Evolutionary conservation across 2,113 vertebrate genomes (phyloP).

Genomic region (Ageneiosus marmoratus): DNA sequence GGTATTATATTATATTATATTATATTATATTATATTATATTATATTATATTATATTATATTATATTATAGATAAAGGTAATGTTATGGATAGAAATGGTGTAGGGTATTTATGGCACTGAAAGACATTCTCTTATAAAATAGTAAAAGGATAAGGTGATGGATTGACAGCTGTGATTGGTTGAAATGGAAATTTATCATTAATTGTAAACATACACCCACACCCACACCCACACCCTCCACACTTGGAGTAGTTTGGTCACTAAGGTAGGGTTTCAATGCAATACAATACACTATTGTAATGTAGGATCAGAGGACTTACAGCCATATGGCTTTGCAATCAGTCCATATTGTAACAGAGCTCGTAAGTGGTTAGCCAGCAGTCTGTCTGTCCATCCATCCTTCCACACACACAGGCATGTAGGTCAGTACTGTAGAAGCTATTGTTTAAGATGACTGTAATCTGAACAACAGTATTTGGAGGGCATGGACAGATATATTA

Average conservation of each 20-base stretch:
- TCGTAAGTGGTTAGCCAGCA: conserved; percentile 57
- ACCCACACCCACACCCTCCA: conserved; percentile 18
- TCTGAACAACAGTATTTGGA: not conserved
- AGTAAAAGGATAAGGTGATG: not conserved
- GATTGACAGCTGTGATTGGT: not conserved
- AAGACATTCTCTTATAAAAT: not conserved
- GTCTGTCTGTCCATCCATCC: conserved; percentile 12
- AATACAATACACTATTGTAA: conserved; percentile 75
- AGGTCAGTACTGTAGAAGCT: conserved; percentile 21
- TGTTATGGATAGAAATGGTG: not conserved
- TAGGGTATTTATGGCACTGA: not conserved
- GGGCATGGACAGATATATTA: not conserved
- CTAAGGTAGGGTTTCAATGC: conserved; percentile 54
- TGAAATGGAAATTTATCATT: not conserved
- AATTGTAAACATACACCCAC: conserved; percentile 4
- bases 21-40: too few relatives aligned
- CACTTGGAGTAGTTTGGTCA: not conserved
- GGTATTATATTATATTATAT: too few relatives aligned
- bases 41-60: too few relatives aligned
- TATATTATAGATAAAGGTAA: not conserved
- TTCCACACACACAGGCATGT: conserved; percentile 33
- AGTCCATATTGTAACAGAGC: conserved; percentile 61
- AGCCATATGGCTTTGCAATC: conserved; percentile 71
- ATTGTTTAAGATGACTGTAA: not conserved
- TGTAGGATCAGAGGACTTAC: conserved; percentile 61